These are phyloP conservation scores for Heliocidaris erythrogramma DNA, from an alignment of 35 echinoderm and acorn worm species.

Conservation along the genomic window DNA sequence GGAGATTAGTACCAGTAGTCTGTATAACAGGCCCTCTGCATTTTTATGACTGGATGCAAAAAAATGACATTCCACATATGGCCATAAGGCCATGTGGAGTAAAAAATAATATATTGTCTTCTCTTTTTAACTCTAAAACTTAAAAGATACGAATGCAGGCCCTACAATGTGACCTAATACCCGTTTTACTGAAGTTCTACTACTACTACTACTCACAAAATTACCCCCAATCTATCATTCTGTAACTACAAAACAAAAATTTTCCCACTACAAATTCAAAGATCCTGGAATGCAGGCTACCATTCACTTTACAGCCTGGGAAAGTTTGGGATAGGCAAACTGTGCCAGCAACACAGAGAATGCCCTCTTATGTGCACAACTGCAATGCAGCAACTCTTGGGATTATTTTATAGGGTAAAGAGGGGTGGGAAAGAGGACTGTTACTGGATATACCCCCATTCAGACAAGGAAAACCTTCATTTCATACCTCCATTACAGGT, in stretches of 20 bases:
- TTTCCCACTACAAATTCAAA: too few relatives aligned
- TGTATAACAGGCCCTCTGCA: background rate
- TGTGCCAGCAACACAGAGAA: background rate
- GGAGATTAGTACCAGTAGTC: background rate
- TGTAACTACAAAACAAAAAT: too few relatives aligned
- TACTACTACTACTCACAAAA: too few relatives aligned
- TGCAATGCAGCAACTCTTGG: background rate
- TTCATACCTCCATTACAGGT: background rate
- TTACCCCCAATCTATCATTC: too few relatives aligned
- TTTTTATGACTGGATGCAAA: background rate
- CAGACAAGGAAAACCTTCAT: background rate
- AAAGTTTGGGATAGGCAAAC: background rate
- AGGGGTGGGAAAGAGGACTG: background rate
- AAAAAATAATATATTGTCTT: too few relatives aligned
- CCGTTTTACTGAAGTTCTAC: too few relatives aligned
- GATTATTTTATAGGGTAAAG: background rate
- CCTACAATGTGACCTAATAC: too few relatives aligned
- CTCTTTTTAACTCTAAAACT: too few relatives aligned
- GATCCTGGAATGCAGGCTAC: background rate
- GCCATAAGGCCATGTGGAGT: too few relatives aligned
- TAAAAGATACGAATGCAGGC: too few relatives aligned
- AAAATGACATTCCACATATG: too few relatives aligned
- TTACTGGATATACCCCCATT: constrained; percentile 10
- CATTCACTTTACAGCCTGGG: background rate
- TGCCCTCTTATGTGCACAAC: background rate